These are phyloP conservation scores for Metridium senile DNA, from an alignment of 92 coral and sea anemone genomes.

Conservation along the genomic window DNA sequence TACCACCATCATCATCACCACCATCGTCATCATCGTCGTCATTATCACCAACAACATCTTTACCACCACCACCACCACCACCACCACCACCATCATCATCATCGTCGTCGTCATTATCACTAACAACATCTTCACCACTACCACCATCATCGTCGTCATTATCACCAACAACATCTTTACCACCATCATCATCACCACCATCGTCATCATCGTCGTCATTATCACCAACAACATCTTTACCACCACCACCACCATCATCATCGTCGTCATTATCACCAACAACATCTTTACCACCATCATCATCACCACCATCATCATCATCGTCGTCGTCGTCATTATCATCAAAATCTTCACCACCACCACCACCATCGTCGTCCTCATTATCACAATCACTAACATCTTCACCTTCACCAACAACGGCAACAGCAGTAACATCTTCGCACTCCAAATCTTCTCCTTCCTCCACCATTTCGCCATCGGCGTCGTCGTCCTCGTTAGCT, in stretches of 20 bases:
- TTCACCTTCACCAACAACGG: neutral
- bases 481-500: neutral
- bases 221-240: neutral
- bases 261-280: neutral
- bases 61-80: neutral
- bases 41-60: neutral
- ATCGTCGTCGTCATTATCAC: neutral
- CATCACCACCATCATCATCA: conserved; percentile 3
- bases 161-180: neutral
- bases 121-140: neutral
- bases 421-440: neutral
- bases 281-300: neutral
- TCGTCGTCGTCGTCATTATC: neutral
- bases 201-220: neutral
- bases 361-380: neutral
- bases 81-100: neutral
- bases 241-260: neutral
- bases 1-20: neutral
- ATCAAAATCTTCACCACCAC: neutral
- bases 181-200: neutral
- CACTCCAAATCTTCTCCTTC: neutral
- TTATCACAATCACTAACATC: neutral
- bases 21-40: neutral
- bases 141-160: neutral
- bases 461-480: neutral